Evolutionary conservation across 2,113 vertebrate species (phyloP).

Genomic region (Corythoichthys haematopterus): DNA sequence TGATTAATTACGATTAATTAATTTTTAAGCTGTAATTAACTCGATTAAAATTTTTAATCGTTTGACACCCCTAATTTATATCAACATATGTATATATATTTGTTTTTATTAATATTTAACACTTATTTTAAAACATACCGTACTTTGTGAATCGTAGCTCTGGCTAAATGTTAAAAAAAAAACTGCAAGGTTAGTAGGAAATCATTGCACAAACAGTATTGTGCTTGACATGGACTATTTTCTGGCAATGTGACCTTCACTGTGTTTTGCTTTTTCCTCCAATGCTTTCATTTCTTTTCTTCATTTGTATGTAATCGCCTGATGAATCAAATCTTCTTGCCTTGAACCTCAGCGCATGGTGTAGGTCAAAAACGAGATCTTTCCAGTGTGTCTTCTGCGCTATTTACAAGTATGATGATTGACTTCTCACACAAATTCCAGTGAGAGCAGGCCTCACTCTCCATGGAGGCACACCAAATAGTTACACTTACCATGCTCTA

Average conservation of each 20-base stretch:
- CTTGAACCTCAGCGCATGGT: background rate
- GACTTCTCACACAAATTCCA: background rate
- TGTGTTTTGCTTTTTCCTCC: background rate
- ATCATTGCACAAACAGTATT: background rate
- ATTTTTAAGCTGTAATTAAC: no score
- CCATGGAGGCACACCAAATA: constrained; percentile 45
- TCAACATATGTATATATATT: no score
- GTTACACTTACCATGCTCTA: constrained; percentile 35
- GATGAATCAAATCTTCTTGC: background rate
- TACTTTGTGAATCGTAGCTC: constrained; percentile 32
- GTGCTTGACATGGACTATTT: background rate
- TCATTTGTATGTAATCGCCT: background rate
- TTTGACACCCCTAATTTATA: no score
- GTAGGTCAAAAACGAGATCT: background rate
- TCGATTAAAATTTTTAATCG: no score
- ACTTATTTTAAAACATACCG: constrained; percentile 24
- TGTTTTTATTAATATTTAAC: constrained; percentile 14
- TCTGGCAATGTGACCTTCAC: background rate
- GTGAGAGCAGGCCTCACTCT: constrained; percentile 9
- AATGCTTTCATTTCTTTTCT: background rate
- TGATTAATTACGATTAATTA: no score
- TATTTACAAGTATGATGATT: background rate
- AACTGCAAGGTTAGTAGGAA: background rate
- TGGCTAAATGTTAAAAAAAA: background rate
- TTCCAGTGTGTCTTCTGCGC: background rate